A percentile compares a stretch with the other conserved stretches of the same genome.
Evolutionary conservation across 2,113 vertebrate genomes (phyloP).

Genomic region (Pavo muticus): DNA sequence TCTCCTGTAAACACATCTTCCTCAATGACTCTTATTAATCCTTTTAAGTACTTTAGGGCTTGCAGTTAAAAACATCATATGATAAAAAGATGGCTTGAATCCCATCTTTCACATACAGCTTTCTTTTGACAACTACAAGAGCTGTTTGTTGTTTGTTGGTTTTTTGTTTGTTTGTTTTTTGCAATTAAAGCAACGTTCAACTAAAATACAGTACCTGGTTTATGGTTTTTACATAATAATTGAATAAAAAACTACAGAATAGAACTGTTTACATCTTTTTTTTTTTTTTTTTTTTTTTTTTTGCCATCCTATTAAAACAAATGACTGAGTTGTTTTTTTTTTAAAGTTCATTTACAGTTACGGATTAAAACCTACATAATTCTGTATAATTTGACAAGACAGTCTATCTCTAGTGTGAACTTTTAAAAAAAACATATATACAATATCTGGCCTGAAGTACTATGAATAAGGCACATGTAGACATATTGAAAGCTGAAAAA

Average conservation of each 20-base stretch:
- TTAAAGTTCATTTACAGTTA: slow-evolving; percentile 77
- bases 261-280: slow-evolving; percentile 78
- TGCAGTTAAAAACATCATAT: slow-evolving; percentile 49
- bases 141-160: not conserved
- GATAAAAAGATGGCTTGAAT: slow-evolving; percentile 65
- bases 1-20: slow-evolving; percentile 58
- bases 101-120: slow-evolving; percentile 69
- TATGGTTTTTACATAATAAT: slow-evolving; percentile 80
- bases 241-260: slow-evolving; percentile 81
- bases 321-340: slow-evolving; percentile 62
- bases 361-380: slow-evolving; percentile 76
- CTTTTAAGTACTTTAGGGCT: slow-evolving; percentile 37
- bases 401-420: slow-evolving; percentile 68
- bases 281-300: slow-evolving; percentile 35
- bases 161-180: slow-evolving; percentile 17
- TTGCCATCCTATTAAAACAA: slow-evolving; percentile 75
- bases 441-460: slow-evolving; percentile 80
- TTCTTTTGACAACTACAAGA: slow-evolving; percentile 60
- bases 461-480: slow-evolving; percentile 96
- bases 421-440: slow-evolving; percentile 70
- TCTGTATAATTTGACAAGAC: slow-evolving; percentile 71
- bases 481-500: slow-evolving; percentile 73
- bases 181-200: slow-evolving; percentile 77
- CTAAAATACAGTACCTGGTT: slow-evolving; percentile 85
- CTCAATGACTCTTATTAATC: slow-evolving; percentile 33